phyloP scores from a whole-genome alignment of 2,113 vertebrate species.

The Eira barbara region DNA sequence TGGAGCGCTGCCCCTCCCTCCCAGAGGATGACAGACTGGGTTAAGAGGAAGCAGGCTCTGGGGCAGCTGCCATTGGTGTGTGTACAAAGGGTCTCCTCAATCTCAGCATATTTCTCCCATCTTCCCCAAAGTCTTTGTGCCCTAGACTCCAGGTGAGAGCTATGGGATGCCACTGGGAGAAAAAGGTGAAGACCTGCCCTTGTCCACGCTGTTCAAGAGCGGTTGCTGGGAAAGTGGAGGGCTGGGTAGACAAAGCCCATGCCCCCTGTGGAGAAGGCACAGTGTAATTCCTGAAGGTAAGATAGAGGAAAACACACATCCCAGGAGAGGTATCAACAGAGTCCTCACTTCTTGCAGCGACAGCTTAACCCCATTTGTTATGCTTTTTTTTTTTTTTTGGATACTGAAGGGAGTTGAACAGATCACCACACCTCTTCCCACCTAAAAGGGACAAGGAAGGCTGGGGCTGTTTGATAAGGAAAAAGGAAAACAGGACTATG shows the following conservation, averaged over 20 bases:
- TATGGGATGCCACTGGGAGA: conserved; percentile 24
- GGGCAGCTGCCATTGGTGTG: conserved; percentile 61
- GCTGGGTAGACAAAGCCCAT: conserved; percentile 4
- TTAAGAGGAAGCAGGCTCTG: conserved; percentile 47
- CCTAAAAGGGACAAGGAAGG: conserved; percentile 5
- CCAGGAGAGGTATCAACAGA: background rate
- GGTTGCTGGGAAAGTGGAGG: conserved; percentile 27
- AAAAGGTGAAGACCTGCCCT: conserved; percentile 42
- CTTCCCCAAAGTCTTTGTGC: conserved; percentile 19
- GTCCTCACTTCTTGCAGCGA: background rate
- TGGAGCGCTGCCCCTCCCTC: background rate
- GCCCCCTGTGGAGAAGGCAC: conserved; percentile 68
- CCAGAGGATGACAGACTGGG: conserved; percentile 10
- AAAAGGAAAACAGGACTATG: conserved; percentile 11
- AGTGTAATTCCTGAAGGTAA: conserved; percentile 66
- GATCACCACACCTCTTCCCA: background rate
- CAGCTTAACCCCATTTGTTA: background rate
- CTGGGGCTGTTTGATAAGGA: background rate
- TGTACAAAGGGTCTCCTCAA: conserved; percentile 8
- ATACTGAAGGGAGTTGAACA: background rate
- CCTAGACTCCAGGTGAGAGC: conserved; percentile 31
- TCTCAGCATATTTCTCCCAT: conserved; percentile 42
- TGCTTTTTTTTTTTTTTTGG: background rate
- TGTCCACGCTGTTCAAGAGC: conserved; percentile 38
- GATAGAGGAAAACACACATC: background rate